phyloP scores from a whole-genome alignment of 2,888 invertebrate genomes.

The Cephalotes varians region DNA sequence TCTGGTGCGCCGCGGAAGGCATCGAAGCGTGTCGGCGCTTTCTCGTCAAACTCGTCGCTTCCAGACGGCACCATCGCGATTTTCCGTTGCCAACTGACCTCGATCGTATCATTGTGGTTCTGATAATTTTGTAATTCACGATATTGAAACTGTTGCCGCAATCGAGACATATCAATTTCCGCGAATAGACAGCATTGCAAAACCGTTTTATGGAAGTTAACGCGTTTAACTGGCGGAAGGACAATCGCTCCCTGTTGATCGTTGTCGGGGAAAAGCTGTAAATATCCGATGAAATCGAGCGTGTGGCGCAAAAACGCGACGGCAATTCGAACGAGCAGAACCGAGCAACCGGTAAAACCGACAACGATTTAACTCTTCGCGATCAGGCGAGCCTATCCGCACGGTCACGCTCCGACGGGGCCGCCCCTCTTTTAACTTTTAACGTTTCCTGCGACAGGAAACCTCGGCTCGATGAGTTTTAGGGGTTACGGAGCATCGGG shows the following conservation, averaged over 20 bases:
- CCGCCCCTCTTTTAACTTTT: slow-evolving; percentile 72
- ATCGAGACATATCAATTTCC: background rate
- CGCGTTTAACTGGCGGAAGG: background rate
- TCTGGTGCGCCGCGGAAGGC: slow-evolving; percentile 79
- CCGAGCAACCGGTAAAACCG: slow-evolving; percentile 59
- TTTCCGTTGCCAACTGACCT: slow-evolving; percentile 26
- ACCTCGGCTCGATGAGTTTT: slow-evolving; percentile 76
- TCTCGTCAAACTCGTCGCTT: slow-evolving; percentile 62
- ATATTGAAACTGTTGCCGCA: background rate
- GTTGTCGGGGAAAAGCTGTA: slow-evolving; percentile 15
- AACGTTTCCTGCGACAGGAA: slow-evolving; percentile 77
- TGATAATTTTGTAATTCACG: background rate
- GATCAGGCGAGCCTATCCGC: slow-evolving; percentile 48
- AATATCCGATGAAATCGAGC: slow-evolving; percentile 68
- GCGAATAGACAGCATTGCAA: background rate
- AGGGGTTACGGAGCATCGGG: slow-evolving; percentile 70
- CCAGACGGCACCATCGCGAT: slow-evolving; percentile 5
- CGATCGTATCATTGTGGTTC: slow-evolving; percentile 14
- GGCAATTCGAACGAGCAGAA: slow-evolving; percentile 50
- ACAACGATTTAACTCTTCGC: slow-evolving; percentile 65
- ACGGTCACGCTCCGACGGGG: slow-evolving; percentile 72
- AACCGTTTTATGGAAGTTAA: slow-evolving; percentile 6
- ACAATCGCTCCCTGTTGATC: slow-evolving; percentile 11
- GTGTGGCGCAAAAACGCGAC: slow-evolving; percentile 58
- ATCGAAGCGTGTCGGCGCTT: slow-evolving; percentile 77